Percentiles rank a stretch among this genome's conserved stretches.
Conservation (phyloP, 2,888 invertebrate species). For the Melipona bicolor region DNA sequence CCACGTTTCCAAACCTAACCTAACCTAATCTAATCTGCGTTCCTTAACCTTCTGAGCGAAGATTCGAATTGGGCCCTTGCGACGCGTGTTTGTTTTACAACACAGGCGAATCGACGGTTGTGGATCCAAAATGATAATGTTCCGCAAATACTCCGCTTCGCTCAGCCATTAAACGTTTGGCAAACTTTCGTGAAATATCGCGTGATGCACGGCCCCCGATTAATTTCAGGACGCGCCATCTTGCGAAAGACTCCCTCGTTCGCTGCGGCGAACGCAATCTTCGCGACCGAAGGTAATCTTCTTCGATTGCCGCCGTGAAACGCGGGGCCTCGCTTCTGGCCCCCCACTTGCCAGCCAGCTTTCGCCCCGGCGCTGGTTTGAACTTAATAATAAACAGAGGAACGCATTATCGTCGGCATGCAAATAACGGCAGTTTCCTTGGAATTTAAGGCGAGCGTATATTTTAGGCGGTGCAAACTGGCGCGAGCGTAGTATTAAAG, state of each 20-base stretch:
- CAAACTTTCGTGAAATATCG: not conserved
- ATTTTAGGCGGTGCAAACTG: constrained; percentile 61
- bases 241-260: not conserved
- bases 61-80: too few relatives aligned
- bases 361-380: not conserved
- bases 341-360: not conserved
- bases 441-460: constrained; percentile 54
- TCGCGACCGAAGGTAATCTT: not conserved
- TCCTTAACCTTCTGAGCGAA: too few relatives aligned
- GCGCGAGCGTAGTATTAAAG: constrained; percentile 63
- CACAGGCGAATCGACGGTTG: not conserved
- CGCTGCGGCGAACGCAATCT: not conserved
- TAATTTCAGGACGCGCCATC: not conserved
- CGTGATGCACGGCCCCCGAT: not conserved
- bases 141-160: not conserved
- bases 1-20: too few relatives aligned
- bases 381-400: constrained; percentile 54
- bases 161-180: not conserved
- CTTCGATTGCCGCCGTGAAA: constrained; percentile 5
- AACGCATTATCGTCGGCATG: constrained; percentile 55
- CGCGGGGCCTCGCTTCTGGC: not conserved
- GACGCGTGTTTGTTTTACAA: not conserved
- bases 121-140: not conserved
- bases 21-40: too few relatives aligned
- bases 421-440: constrained; percentile 56